Evolutionary conservation across 1,140 invertebrate genomes (phyloP), one percentile per base, ranked within the genome.

Genomic region (Pogonognathellus flavescens): DNA sequence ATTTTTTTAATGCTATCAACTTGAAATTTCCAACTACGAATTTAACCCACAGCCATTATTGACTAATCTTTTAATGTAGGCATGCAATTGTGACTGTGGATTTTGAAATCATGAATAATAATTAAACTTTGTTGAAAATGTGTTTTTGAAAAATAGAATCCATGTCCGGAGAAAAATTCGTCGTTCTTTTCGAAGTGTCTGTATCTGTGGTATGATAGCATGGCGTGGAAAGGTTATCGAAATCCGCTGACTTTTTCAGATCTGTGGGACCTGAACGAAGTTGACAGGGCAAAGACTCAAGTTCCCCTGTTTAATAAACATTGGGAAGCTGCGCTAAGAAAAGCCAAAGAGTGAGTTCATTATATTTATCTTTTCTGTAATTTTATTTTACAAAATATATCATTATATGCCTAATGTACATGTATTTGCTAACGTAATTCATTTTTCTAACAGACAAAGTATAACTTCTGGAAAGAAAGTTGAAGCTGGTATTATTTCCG

Each of bases 121-220:
- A n/a, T n/a, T n/a, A n/a, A n/a, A n/a, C n/a, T n/a, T n/a, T n/a
- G 7, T 14, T 80, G n/a, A n/a, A n/a, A n/a, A n/a, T n/a, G n/a
- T n/a, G n/a, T n/a, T n/a, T n/a, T n/a, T n/a, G n/a, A n/a, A n/a
- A n/a, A 16, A 20, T 41, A 93, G 91, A 91, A 91, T 55, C 90
- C 62, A 1, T 92, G 92, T 89, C 93, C 93, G 55, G 92, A 93
- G 88, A 85, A 89, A 41, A 87, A 89, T 84, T 88, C 92, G 6
- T 93, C 93, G 13, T 94, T 93, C 88, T 88, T 93, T 50, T 93
- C 92, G 52, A 90, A 90, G 72, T 89, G 94, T 6, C 90, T 91
- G 11, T 94, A 93, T 88, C 91, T 91, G 87, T 94, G 93, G 93
- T 92, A 93, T 87, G 91, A 91, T 55, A 9, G 52, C 52, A 88